A percentile compares a stretch with the other conserved stretches of the same genome.
Evolutionary conservation across 2,113 vertebrate genomes (phyloP).

Genomic region (Oxygymnocypris stewartii): DNA sequence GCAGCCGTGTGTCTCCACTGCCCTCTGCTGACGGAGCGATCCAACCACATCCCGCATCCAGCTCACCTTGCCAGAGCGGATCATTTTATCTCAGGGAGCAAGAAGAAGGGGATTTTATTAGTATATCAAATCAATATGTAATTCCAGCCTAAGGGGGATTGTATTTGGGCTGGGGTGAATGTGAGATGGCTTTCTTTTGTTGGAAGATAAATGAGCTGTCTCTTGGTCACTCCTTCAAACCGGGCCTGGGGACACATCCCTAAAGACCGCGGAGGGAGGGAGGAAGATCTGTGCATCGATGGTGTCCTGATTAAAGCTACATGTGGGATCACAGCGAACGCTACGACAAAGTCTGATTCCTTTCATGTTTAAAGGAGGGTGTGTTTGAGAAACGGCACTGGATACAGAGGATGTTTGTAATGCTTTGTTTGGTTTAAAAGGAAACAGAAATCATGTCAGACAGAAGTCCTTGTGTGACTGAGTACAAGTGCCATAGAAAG

Average conservation of each 20-base stretch:
- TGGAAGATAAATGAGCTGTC: conserved; percentile 41
- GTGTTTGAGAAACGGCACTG: background rate
- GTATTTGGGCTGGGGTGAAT: conserved; percentile 45
- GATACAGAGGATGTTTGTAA: background rate
- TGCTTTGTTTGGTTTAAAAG: background rate
- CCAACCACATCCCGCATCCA: background rate
- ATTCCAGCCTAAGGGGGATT: conserved; percentile 46
- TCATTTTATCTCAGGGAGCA: conserved; percentile 59
- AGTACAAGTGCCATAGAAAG: background rate
- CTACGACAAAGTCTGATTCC: background rate
- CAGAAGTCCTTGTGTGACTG: background rate
- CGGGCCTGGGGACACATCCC: conserved; percentile 41
- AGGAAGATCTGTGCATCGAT: conserved; percentile 16
- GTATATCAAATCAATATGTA: conserved; percentile 62
- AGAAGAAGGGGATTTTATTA: conserved; percentile 57
- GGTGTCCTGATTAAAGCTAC: conserved; percentile 27
- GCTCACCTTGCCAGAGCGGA: conserved; percentile 56
- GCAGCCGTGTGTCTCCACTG: background rate
- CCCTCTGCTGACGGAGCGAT: background rate
- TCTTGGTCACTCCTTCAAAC: conserved; percentile 43
- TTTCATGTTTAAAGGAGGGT: background rate
- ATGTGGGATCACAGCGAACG: background rate
- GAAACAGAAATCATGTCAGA: background rate
- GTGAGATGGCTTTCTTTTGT: conserved; percentile 35
- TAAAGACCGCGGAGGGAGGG: conserved; percentile 8